A percentile compares a stretch with the other conserved stretches of the same genome.
These are phyloP conservation scores for Drepana falcataria DNA, from an alignment of 2,888 invertebrate genomes.

Conservation along the genomic window DNA sequence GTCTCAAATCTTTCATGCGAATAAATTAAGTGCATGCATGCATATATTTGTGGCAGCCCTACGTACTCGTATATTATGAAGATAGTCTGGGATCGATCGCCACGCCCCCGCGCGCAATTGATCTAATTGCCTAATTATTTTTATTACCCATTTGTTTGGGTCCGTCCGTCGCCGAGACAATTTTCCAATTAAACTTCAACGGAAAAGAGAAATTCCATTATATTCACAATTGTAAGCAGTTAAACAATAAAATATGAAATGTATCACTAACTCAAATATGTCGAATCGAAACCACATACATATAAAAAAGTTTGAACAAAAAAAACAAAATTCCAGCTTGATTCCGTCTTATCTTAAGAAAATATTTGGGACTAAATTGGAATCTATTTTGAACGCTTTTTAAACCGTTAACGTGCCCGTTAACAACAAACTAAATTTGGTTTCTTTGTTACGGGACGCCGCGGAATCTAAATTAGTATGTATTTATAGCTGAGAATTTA, in stretches of 20 bases:
- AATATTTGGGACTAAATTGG: constrained; percentile 24
- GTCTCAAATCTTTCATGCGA: neutral
- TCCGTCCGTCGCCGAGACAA: constrained; percentile 46
- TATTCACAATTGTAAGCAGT: constrained; percentile 4
- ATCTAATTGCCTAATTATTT: constrained; percentile 73
- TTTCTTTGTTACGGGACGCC: constrained; percentile 16
- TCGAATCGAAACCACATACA: neutral
- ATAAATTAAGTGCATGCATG: constrained; percentile 1
- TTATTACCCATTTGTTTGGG: constrained; percentile 71
- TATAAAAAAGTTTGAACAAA: too few species aligned
- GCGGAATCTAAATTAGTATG: neutral
- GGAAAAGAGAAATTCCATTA: constrained; percentile 13
- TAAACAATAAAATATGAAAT: neutral
- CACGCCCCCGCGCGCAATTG: constrained; percentile 56
- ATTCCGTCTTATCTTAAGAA: neutral
- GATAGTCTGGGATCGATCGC: constrained; percentile 46
- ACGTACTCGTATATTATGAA: constrained; percentile 28
- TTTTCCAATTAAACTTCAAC: constrained; percentile 49
- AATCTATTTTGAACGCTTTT: constrained; percentile 14
- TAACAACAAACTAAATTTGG: constrained; percentile 6
- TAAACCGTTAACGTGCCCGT: constrained; percentile 9
- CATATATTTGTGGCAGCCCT: constrained; percentile 26
- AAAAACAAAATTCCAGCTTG: neutral
- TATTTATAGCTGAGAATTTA: neutral
- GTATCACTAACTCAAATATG: neutral